Base-by-base conservation (phyloP, 2,888 invertebrate genomes). In the Drosophila fulvimacula region DNA sequence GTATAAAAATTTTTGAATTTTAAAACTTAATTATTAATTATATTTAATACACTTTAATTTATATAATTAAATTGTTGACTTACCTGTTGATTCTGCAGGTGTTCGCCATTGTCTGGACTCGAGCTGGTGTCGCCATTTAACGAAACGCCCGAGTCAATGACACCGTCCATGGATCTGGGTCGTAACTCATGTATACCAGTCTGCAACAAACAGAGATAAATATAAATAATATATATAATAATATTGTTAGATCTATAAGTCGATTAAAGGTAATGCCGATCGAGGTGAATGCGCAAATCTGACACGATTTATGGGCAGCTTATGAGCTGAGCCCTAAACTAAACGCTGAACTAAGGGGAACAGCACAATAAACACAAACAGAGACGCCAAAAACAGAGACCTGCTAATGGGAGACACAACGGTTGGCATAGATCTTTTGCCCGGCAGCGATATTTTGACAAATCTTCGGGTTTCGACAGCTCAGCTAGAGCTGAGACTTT, bases 141-240 rank as follows among this genome's bases (percentile, higher is more conserved):
- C 69, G 92, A 91, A 52, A 92, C 89, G 46, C 92, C 92, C 49
- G 91, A 92, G 88, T 92, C 92, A 80, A 90, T 76, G 79, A 90
- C 91, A 76, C 91, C 91, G 73, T 92, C 92, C 89, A 91, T 91
- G 56, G 92, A 92, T 88, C 91, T 90, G 61, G 92, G 92, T 76
- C 92, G 85, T 63, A 92, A 69, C 76, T 92, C 92, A 80, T 91
- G 91, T 60, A 91, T 89, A 67, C 89, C 89, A 87, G 91, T 90
- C 92, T 92, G 84, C 0, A 91, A 91, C 17, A 19, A 49, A 52
- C 62, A 56, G 32, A 55, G 65, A 58, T 39, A 57, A 13, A 49
- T 3, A n/a, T 21, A 10, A 34, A 34, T 13, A 32, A 13, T 4
- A 51, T 13, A 9, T 19, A 32, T 7, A 19, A 19, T 39, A 32